Conservation (phyloP, 2,888 invertebrate species). For the Leucoptera coffeella region DNA sequence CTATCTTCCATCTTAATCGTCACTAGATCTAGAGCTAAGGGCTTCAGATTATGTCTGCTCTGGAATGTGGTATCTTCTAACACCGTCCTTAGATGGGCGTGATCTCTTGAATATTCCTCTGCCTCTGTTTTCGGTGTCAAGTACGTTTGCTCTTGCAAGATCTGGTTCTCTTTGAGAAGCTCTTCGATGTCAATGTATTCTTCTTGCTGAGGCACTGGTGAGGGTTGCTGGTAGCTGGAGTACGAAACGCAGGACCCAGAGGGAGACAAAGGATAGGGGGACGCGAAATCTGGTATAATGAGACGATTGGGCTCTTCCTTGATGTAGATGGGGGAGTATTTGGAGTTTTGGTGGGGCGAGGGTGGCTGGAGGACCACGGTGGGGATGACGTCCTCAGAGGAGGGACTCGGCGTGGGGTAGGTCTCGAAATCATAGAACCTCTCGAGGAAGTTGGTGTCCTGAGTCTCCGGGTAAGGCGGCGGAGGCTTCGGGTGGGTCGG, state of each 20-base stretch:
- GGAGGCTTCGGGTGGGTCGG: constrained; percentile 39
- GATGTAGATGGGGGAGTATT: constrained; percentile 24
- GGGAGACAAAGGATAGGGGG: constrained; percentile 51
- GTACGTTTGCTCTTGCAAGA: constrained; percentile 36
- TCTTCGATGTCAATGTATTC: constrained; percentile 59
- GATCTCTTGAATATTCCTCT: constrained; percentile 54
- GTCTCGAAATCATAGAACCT: constrained; percentile 44
- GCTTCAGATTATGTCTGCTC: constrained; percentile 74
- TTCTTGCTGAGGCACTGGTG: constrained; percentile 53
- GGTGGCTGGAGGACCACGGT: constrained; percentile 52
- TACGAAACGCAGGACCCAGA: constrained; percentile 53
- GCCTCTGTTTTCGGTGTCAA: constrained; percentile 52
- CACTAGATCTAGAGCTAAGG: constrained; percentile 62
- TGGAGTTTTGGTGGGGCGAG: constrained; percentile 45
- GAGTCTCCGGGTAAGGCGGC: constrained; percentile 26
- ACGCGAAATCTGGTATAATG: constrained; percentile 39
- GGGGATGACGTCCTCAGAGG: constrained; percentile 49
- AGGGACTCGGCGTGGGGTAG: constrained; percentile 43
- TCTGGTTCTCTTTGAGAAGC: constrained; percentile 51
- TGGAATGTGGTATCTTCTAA: constrained; percentile 81
- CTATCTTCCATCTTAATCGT: constrained; percentile 64
- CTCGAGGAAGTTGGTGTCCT: constrained; percentile 30
- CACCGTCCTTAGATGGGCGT: constrained; percentile 73
- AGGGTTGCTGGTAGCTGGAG: constrained; percentile 48
- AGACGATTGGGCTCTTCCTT: constrained; percentile 52